Percentiles rank a stretch among this genome's conserved stretches.
These are phyloP conservation scores for Apodemia zela DNA, from an alignment of 2,888 invertebrate genomes.

Conservation along the genomic window DNA sequence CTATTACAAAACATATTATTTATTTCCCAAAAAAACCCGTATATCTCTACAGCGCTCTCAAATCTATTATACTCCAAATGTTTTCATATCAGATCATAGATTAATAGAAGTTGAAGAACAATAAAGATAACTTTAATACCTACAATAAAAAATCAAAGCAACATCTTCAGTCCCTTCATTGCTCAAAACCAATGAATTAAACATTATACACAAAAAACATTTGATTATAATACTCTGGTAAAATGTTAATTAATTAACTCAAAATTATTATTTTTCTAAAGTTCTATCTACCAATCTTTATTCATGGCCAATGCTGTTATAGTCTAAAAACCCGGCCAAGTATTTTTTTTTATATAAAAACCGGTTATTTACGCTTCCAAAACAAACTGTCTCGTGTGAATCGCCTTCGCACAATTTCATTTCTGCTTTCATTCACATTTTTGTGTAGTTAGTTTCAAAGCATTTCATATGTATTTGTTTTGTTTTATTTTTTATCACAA, in stretches of 20 bases:
- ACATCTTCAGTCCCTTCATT: too few species aligned
- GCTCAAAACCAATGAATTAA: too few species aligned
- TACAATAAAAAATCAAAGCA: too few species aligned
- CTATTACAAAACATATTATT: too few species aligned
- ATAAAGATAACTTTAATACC: too few species aligned
- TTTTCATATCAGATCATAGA: too few species aligned
- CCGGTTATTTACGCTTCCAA: background rate
- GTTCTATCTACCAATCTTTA: background rate
- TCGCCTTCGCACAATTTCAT: constrained; percentile 33
- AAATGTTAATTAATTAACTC: background rate
- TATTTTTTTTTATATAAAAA: background rate
- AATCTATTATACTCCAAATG: too few species aligned
- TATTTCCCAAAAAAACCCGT: too few species aligned
- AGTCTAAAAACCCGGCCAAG: background rate
- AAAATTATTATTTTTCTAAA: background rate
- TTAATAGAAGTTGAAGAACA: too few species aligned
- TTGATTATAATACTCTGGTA: too few species aligned
- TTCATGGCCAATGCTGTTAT: background rate
- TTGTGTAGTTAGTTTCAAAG: constrained; percentile 19
- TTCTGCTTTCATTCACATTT: constrained; percentile 20
- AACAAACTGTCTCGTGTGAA: constrained; percentile 67
- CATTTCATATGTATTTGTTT: constrained; percentile 11
- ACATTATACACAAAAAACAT: too few species aligned
- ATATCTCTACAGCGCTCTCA: too few species aligned
- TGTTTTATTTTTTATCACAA: constrained; percentile 16